Evolutionary conservation across 2,888 invertebrate species (phyloP).

Genomic region (Penaeus monodon): DNA sequence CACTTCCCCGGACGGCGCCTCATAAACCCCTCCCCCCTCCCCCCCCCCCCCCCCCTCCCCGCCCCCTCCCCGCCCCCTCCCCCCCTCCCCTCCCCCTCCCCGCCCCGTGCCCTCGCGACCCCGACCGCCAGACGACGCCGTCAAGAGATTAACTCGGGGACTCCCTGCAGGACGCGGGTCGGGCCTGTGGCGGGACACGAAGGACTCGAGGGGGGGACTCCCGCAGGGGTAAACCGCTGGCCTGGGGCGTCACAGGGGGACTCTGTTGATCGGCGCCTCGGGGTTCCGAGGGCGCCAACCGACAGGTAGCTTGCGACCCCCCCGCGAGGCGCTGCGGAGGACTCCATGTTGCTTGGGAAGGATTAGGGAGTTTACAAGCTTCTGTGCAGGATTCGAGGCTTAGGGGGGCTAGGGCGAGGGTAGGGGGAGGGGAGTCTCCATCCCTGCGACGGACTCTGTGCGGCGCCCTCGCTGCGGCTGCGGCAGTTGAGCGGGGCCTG

Average conservation of each 20-base stretch:
- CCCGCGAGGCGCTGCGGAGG: too few species aligned
- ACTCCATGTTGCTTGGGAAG: too few species aligned
- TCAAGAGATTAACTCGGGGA: not conserved
- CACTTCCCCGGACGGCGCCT: too few species aligned
- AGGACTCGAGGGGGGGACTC: conserved; percentile 7
- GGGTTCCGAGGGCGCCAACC: conserved; percentile 2
- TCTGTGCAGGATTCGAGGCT: too few species aligned
- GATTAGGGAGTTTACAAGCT: too few species aligned
- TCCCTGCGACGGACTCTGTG: not conserved
- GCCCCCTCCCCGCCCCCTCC: too few species aligned
- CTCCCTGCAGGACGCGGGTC: not conserved
- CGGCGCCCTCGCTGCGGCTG: not conserved
- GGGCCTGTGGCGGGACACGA: conserved; percentile 1
- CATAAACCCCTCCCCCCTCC: too few species aligned
- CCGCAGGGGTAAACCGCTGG: conserved; percentile 53
- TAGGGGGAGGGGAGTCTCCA: too few species aligned
- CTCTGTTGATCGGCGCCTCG: conserved; percentile 52
- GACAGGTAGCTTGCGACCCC: too few species aligned
- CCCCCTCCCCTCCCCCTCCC: too few species aligned
- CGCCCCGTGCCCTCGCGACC: too few species aligned
- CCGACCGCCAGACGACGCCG: not conserved
- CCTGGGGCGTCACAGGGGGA: conserved; percentile 44
- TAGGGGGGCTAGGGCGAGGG: not conserved
- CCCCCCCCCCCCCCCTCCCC: too few species aligned
- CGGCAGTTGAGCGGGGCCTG: not conserved